Evolutionary conservation across 2,113 vertebrate genomes (phyloP).

Genomic region (Coptodon rendalli): DNA sequence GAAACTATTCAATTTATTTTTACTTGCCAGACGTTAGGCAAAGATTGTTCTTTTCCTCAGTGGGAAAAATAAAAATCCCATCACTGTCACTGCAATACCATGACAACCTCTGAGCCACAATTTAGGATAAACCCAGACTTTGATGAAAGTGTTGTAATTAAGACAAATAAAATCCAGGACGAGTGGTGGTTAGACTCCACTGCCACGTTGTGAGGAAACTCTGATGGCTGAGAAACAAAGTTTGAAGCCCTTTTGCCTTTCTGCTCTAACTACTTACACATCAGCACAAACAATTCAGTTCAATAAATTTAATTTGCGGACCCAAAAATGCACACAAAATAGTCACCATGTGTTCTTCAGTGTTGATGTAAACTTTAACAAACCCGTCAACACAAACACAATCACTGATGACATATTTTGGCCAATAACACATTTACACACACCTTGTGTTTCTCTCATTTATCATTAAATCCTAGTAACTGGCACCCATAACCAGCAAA

Average conservation of each 20-base stretch:
- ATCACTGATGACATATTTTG: not conserved
- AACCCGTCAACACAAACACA: not conserved
- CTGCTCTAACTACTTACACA: not conserved
- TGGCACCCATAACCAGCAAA: not conserved
- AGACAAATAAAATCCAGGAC: not conserved
- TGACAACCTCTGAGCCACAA: not conserved
- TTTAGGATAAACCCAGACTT: not conserved
- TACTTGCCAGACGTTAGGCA: not conserved
- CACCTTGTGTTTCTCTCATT: not conserved
- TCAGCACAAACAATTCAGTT: not conserved
- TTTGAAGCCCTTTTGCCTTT: not conserved
- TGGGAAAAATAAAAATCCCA: not conserved
- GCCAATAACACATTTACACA: not conserved
- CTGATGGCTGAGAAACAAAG: not conserved
- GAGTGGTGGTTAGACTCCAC: accelerated
- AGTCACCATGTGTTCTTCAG: not conserved
- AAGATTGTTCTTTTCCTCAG: not conserved
- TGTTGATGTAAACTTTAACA: not conserved
- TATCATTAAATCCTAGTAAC: not conserved
- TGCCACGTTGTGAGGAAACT: not conserved
- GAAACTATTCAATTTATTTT: not conserved
- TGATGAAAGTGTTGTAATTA: not conserved
- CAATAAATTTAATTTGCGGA: accelerated
- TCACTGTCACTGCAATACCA: not conserved
- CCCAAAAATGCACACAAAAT: not conserved